phyloP scores from a whole-genome alignment of 2,113 vertebrate species.

The Atrichornis clamosus region DNA sequence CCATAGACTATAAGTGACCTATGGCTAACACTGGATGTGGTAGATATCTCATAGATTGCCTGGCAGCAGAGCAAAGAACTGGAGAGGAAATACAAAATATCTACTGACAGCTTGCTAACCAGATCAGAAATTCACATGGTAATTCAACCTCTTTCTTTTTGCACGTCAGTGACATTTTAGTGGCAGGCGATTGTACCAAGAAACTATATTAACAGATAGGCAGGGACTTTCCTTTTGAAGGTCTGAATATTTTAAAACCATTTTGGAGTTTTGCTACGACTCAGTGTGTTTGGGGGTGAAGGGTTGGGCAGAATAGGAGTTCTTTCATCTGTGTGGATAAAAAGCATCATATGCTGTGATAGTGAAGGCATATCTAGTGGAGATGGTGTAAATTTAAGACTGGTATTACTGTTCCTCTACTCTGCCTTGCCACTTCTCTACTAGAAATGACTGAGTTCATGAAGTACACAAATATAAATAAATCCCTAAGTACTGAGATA shows the following conservation, averaged over 20 bases:
- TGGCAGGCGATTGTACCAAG: background rate
- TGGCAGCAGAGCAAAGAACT: background rate
- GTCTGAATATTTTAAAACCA: background rate
- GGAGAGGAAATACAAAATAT: background rate
- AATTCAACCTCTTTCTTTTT: background rate
- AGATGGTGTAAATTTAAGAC: background rate
- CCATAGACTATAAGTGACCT: background rate
- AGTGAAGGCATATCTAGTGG: background rate
- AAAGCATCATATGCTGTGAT: background rate
- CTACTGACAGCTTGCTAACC: background rate
- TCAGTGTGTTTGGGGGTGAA: background rate
- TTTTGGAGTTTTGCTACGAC: background rate
- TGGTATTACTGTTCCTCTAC: background rate
- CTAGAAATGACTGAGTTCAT: background rate
- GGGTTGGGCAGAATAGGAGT: background rate
- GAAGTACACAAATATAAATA: background rate
- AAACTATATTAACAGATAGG: background rate
- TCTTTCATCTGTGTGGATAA: background rate
- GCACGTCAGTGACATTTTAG: background rate
- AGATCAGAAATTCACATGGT: background rate
- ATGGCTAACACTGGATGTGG: background rate
- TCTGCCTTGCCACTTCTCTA: background rate
- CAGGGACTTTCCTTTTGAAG: background rate
- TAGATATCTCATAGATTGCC: background rate
- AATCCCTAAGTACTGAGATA: background rate